Conservation (phyloP, 1,140 invertebrate genomes). For the Neuroterus valhalla region DNA sequence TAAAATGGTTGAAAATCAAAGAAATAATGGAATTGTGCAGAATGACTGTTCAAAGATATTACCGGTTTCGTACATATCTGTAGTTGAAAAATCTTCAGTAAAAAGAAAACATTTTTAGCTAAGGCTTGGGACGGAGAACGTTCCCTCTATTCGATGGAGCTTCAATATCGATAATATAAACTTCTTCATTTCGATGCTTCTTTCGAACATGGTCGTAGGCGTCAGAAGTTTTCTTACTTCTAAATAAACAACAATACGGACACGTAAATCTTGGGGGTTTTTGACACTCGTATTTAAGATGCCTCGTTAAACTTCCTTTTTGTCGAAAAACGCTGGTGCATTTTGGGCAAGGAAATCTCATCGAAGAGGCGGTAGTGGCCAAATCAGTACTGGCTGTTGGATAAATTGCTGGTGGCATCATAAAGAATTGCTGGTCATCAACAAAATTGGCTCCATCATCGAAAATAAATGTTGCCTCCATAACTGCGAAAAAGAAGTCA, state of each 20-base stretch:
- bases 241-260: background rate
- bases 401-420: background rate
- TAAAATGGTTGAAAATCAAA: no score
- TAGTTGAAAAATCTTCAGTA: no score
- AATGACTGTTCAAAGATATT: no score
- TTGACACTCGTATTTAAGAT: conserved; percentile 24
- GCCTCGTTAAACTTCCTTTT: conserved; percentile 5
- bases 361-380: background rate
- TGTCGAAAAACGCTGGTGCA: conserved; percentile 11
- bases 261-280: conserved; percentile 1
- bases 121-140: background rate
- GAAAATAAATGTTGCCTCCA: no score
- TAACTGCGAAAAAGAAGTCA: no score
- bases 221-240: conserved; percentile 4
- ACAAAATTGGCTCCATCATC: no score
- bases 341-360: conserved; percentile 18
- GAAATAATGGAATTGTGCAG: no score
- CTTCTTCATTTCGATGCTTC: background rate
- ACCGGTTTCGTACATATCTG: no score
- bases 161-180: conserved; percentile 8
- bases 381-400: no score
- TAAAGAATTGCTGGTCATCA: no score
- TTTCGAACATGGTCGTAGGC: background rate
- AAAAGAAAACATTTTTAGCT: background rate
- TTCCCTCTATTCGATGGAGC: background rate